Base-by-base conservation (phyloP, 2,888 invertebrate genomes). In the Drosophila eohydei region DNA sequence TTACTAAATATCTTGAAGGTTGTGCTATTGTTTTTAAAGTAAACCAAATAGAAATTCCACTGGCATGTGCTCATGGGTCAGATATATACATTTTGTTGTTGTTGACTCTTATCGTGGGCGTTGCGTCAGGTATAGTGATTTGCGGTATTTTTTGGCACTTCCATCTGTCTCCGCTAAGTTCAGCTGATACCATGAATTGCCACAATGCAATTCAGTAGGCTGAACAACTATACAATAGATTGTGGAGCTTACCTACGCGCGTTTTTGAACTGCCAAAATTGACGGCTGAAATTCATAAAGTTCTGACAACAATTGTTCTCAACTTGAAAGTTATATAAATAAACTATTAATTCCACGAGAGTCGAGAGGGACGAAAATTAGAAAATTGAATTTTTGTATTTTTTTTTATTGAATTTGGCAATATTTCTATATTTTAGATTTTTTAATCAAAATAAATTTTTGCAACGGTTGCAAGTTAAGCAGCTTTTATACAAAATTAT, bases 61-160 rank as follows among this genome's bases (percentile, higher is more conserved):
- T 26, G 34, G 67, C 76, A 84, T 82, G 71, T 65, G 83, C 34
- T 83, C 89, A 83, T 67, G 55, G 58, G 30, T 59, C 59, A 63
- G 43, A 73, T 21, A 69, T 56, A 28, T 14, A n/a, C 43, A 57
- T 50, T 59, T 32, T 44, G 40, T 8, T 6, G 38, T 32, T 44
- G 40, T 8, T 6, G 38, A 12, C 43, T 73, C 78, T 81, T 81
- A 78, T 78, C 81, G 46, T 61, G n/a, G 50, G 63, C 56, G 60
- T 46, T 46, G 44, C 46, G 62, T 51, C 34, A 28, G 59, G 26
- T 34, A 63, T 71, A 67, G 65, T 83, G 89, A 64, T 70, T 71
- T 77, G 66, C 38, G 16, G 21, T 38, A 7, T 36, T 52, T 41
- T 43, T 63, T 60, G 52, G 26, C 52, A 74, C 57, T 62, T 48